Evolutionary conservation across 2,888 invertebrate genomes (phyloP), one percentile per base, ranked within the genome.

Genomic region (Girardia tigrina): DNA sequence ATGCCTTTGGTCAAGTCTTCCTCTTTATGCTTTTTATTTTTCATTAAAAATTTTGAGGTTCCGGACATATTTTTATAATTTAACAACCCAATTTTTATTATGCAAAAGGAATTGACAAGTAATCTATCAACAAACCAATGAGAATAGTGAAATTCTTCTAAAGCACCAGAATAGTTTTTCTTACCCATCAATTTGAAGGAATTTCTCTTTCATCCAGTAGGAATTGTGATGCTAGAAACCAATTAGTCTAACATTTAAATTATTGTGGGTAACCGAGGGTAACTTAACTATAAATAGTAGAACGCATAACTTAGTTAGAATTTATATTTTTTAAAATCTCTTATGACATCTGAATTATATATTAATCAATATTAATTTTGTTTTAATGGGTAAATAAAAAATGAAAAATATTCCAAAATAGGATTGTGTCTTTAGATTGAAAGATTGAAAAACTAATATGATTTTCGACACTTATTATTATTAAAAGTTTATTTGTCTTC

Each of bases 161-260:
- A 6, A 56, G 56, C 56, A 56, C 56, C 56, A 56, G 23, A 56
- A 56, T 56, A 56, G 56, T 56, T 56, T 56, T 56, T n/a, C 56
- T 56, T 56, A 56, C 56, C 56, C 56, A 56, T 56, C n/a, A 56
- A 56, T 56, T 56, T 4, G 8, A 56, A 56, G n/a, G 56, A 56
- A 56, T 56, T 56, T 56, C 56, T 56, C 56, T 56, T 20, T 16
- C 56, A 56, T 56, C 56, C 56, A 56, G n/a, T n/a, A 56, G 56
- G 23, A 36, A 36, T 36, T 36, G 8, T 16, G 36, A 36, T 36
- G 36, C 36, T 36, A 16, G 36, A 36, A n/a, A 56, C 56, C 56
- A 56, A 56, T 56, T 56, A 56, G n/a, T 56, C n/a, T 8, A 56
- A 56, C 4, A 20, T 8, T 56, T 56, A 56, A 56, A 56, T 6